A percentile compares a stretch with the other conserved stretches of the same genome.
These are phyloP conservation scores for Danionella dracula DNA, from an alignment of 2,797 vertebrate species.

Conservation along the genomic window DNA sequence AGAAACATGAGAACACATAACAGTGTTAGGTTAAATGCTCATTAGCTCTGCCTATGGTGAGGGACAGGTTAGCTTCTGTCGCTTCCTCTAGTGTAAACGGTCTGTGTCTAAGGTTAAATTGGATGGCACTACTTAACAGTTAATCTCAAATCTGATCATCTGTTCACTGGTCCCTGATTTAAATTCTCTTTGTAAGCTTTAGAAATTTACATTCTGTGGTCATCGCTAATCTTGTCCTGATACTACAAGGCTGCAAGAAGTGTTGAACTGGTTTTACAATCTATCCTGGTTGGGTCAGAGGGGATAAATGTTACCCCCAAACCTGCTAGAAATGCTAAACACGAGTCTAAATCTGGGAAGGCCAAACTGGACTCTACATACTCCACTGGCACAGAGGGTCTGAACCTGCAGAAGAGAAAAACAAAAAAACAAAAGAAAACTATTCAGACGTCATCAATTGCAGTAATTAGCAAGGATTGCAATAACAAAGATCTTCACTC, in stretches of 20 bases:
- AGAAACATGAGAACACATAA: constrained; percentile 74
- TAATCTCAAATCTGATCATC: constrained; percentile 5
- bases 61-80: no score
- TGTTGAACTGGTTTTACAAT: constrained; percentile 86
- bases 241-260: constrained; percentile 74
- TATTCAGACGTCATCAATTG: constrained; percentile 6
- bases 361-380: constrained; percentile 85
- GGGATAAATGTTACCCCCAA: constrained; percentile 77
- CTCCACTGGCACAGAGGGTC: constrained; percentile 76
- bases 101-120: no score
- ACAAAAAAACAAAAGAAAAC: background rate
- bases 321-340: constrained; percentile 82
- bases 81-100: no score
- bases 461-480: no score
- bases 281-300: constrained; percentile 82
- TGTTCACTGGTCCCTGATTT: constrained; percentile 30
- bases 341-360: constrained; percentile 85
- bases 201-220: background rate
- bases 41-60: constrained; percentile 54
- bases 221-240: background rate
- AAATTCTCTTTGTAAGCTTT: background rate
- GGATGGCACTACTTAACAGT: constrained; percentile 44
- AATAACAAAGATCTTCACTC: constrained; percentile 59
- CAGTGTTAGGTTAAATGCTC: constrained; percentile 74
- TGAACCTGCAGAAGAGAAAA: constrained; percentile 61